Evolutionary conservation across 2,797 vertebrate genomes (phyloP), one percentile per base, ranked within the genome.

Genomic region (Pachyuromys duprasi): DNA sequence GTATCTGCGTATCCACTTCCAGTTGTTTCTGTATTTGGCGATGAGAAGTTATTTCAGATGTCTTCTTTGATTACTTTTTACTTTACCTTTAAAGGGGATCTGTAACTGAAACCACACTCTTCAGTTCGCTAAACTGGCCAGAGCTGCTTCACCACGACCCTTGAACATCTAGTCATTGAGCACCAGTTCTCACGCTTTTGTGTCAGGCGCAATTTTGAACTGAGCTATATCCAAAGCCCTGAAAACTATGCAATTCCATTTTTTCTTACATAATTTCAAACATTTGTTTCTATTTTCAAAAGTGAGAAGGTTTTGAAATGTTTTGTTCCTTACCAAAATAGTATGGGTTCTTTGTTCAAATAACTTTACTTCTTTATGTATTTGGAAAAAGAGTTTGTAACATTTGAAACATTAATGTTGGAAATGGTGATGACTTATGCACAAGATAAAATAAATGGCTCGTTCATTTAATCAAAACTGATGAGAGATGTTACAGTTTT

Each of bases 361-460:
- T 62, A 55, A 9, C 70, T 80, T 76, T 76, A 79, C 69, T 95
- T 7, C 7, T 84, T 80, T 86, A 24, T 88, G 90, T 9, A 88
- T 75, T 93, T 82, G 95, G 93, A 76, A 31, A 96, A 79, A 18
- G 53, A 94, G 45, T 28, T 62, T 96, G 75, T 89, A 95, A 95
- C 89, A 75, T 24, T 80, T 94, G 0, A 2, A 78, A 81, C 42
- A 82, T 15, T 95, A 79, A 74, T 31, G 4, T 22, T 95, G 28
- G 87, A 53, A 88, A 78, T 69, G 18, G 89, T 86, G 6, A 94
- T 97, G 36, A 62, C 4, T 95, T 92, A 86, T 11, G 83, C 28
- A 86, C 74, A 97, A 93, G 95, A 96, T 90, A 90, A 91, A 93
- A 93, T 86, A 97, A 96, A 92, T 94, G 81, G 15, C 8, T 92